A percentile compares a stretch with the other conserved stretches of the same genome.
Conservation (phyloP, 2,888 invertebrate genomes). For the Mayetiola destructor region DNA sequence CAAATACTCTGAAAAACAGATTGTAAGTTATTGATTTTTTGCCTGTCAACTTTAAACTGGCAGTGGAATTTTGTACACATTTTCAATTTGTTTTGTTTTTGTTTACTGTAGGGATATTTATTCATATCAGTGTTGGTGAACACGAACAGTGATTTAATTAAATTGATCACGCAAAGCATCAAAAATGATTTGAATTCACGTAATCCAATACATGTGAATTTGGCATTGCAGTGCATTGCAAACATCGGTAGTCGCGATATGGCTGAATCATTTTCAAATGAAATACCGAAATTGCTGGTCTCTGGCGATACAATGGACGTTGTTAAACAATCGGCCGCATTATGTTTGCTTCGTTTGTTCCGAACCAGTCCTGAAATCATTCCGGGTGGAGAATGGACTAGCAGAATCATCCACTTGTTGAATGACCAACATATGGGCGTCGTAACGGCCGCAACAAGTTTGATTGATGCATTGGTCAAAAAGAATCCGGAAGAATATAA, state of each 20-base stretch:
- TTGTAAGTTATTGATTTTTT: constrained; percentile 46
- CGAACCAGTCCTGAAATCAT: constrained; percentile 93
- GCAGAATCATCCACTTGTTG: constrained; percentile 91
- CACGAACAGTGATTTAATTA: constrained; percentile 96
- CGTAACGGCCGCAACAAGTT: constrained; percentile 94
- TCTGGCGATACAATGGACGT: constrained; percentile 99
- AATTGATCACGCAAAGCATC: constrained; percentile 96
- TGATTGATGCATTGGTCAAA: constrained; percentile 96
- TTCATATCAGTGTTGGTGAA: constrained; percentile 99
- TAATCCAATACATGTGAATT: constrained; percentile 96
- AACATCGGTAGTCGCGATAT: constrained; percentile 99
- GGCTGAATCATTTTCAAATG: constrained; percentile 98
- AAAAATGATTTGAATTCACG: constrained; percentile 94
- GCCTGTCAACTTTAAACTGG: too few species aligned
- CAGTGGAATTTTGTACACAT: neutral
- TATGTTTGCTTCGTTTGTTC: constrained; percentile 85
- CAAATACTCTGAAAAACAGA: constrained; percentile 99
- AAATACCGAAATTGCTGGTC: constrained; percentile 95
- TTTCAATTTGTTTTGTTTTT: constrained; percentile 15
- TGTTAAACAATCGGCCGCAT: constrained; percentile 96
- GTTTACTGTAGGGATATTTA: constrained; percentile 72
- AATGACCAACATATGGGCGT: constrained; percentile 99
- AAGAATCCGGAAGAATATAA: constrained; percentile 99
- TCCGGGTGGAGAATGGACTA: constrained; percentile 96
- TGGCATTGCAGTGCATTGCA: constrained; percentile 97